phyloP scores from a whole-genome alignment of 2,113 vertebrate genomes.

The Cepphus grylle region DNA sequence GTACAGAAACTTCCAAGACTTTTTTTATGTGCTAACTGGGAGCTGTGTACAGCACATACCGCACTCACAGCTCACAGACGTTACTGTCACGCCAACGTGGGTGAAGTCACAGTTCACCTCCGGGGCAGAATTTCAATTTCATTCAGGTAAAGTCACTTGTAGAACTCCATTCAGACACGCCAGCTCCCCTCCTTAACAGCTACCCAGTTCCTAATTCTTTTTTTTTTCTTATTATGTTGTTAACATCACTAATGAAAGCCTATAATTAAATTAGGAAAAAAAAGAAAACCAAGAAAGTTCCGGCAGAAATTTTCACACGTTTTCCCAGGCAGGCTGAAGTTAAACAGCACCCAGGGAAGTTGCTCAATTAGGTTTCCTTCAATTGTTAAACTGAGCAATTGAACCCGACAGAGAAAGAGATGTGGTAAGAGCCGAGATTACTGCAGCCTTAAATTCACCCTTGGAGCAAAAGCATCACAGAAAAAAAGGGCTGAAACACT shows the following conservation, averaged over 20 bases:
- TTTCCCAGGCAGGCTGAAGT: neutral
- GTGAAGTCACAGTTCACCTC: neutral
- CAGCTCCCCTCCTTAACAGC: neutral
- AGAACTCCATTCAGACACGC: accelerated
- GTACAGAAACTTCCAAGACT: accelerated
- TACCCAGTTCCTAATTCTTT: neutral
- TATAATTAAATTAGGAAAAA: neutral
- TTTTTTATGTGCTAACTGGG: accelerated
- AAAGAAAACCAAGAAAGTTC: neutral
- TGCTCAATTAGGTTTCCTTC: neutral
- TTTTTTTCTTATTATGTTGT: neutral
- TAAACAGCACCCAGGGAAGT: neutral
- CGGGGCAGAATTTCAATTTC: neutral
- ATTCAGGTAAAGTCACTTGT: neutral
- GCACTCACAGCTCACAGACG: accelerated
- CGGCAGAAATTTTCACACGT: neutral
- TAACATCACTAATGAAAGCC: neutral
- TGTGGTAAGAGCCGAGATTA: neutral
- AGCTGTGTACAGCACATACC: neutral
- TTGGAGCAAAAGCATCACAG: neutral
- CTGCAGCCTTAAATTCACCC: neutral
- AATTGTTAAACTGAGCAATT: neutral
- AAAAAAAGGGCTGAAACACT: neutral
- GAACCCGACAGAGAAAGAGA: neutral
- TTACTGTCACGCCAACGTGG: accelerated